These are phyloP conservation scores for Tenthredo amoena DNA, from an alignment of 2,888 invertebrate genomes.

Conservation along the genomic window DNA sequence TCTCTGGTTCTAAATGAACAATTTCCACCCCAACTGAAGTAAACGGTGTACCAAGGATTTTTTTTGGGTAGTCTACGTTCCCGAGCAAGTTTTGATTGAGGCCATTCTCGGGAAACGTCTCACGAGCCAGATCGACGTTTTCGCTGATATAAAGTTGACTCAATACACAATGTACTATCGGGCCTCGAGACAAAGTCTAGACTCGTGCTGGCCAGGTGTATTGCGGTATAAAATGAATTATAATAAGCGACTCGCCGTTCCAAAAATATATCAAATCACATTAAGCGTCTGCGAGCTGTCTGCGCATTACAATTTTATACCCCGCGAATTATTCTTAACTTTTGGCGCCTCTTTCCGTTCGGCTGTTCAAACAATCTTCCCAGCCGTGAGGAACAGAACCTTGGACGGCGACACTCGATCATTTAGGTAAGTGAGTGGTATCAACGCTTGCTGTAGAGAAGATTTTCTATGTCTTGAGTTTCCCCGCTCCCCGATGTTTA, in stretches of 20 bases:
- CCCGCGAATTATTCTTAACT: constrained; percentile 21
- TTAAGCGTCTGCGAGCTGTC: constrained; percentile 14
- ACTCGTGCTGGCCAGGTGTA: not conserved
- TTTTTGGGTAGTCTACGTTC: no score
- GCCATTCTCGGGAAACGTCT: not conserved
- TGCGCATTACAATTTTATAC: constrained; percentile 7
- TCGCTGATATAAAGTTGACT: no score
- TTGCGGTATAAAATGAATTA: constrained; percentile 1
- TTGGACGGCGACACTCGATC: not conserved
- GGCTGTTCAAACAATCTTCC: not conserved
- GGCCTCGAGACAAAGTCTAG: not conserved
- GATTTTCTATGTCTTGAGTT: not conserved
- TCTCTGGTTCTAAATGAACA: constrained; percentile 2
- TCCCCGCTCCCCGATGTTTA: not conserved
- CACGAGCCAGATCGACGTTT: not conserved
- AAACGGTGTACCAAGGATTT: no score
- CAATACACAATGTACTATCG: not conserved
- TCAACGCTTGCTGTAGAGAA: no score
- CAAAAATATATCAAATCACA: constrained; percentile 21
- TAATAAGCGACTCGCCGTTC: constrained; percentile 1
- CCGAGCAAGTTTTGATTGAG: no score
- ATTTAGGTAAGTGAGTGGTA: not conserved
- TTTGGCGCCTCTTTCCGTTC: constrained; percentile 4
- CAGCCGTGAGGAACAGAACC: not conserved
- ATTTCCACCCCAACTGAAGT: not conserved